phyloP scores from a whole-genome alignment of 1,140 invertebrate genomes.

The Parapsyche elsis region DNA sequence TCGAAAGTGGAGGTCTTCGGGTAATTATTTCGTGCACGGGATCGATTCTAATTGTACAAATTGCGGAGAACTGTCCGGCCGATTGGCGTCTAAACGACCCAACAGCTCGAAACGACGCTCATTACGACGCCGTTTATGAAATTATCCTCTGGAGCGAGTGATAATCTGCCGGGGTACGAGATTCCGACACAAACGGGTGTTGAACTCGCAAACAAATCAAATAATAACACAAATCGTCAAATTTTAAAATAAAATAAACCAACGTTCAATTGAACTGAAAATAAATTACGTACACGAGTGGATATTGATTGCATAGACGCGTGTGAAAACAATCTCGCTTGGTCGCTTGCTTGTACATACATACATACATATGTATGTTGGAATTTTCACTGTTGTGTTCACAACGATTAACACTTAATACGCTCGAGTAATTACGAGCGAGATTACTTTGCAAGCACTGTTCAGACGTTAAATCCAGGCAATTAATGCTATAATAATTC shows the following conservation, averaged over 20 bases:
- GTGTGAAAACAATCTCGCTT: too few relatives aligned
- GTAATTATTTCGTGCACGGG: conserved; percentile 8
- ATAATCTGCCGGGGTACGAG: conserved; percentile 3
- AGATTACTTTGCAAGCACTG: too few relatives aligned
- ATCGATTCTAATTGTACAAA: conserved; percentile 23
- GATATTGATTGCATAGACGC: too few relatives aligned
- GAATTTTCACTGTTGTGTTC: too few relatives aligned
- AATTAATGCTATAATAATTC: too few relatives aligned
- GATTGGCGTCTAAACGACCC: not conserved
- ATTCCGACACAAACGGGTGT: not conserved
- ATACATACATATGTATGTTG: not conserved
- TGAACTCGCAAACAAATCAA: not conserved
- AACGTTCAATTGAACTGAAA: too few relatives aligned
- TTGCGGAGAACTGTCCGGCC: not conserved
- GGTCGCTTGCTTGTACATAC: not conserved
- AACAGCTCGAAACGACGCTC: not conserved
- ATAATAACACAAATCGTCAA: too few relatives aligned
- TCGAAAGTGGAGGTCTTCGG: not conserved
- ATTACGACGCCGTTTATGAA: conserved; percentile 16
- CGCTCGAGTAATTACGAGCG: too few relatives aligned
- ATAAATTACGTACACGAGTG: too few relatives aligned
- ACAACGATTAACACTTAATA: too few relatives aligned
- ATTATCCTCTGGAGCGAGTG: conserved; percentile 9
- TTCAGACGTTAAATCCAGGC: too few relatives aligned
- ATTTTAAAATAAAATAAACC: too few relatives aligned